Evolutionary conservation across 2,797 vertebrate genomes (phyloP), one percentile per base, ranked within the genome.

Genomic region (Enteromius unitaeniatus): DNA sequence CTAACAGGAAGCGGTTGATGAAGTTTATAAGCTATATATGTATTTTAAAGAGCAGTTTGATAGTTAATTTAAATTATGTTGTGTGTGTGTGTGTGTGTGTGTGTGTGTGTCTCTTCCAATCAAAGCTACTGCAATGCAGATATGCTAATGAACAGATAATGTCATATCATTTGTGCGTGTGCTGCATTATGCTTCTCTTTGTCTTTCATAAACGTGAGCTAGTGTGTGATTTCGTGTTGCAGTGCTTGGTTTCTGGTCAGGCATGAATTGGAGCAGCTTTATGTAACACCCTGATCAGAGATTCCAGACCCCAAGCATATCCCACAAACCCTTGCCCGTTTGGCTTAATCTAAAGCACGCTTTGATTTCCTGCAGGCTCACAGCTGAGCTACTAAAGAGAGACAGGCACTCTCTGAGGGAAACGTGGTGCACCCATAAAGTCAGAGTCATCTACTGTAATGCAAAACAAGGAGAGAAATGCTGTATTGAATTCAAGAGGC

Each of bases 371-470:
- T 72, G 53, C 40, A 72, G 75, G 51, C 75, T 84, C 26, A 37
- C 23, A 78, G 70, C 70, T 84, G 53, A 84, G 42, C 75, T 72
- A 65, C 53, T 84, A 62, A 78, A 84, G 82, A 78, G 65, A 84
- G 82, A 84, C 26, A 47, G 23, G 75, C 65, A 10, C 65, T 60
- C 65, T 78, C 51, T 14, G 53, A 62, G 82, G 82, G 65, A 6
- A 72, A 37, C 26, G 21, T 3, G 17, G 28, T 72, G 42, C 81
- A 45, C 47, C 26, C 55, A 74, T 49, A 53, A n/a, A 72, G 51
- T 42, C 67, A 34, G 26, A 78, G 53, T 72, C 67, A 60, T 78
- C 51, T 83, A 77, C 17, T 47, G 62, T 82, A 45, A 75, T 15
- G 17, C n/a, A 51, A 62, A 40, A 13, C 21, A 17, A 34, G 55